Evolutionary conservation across 2,888 invertebrate genomes (phyloP).

Genomic region (Diaprepes abbreviatus): DNA sequence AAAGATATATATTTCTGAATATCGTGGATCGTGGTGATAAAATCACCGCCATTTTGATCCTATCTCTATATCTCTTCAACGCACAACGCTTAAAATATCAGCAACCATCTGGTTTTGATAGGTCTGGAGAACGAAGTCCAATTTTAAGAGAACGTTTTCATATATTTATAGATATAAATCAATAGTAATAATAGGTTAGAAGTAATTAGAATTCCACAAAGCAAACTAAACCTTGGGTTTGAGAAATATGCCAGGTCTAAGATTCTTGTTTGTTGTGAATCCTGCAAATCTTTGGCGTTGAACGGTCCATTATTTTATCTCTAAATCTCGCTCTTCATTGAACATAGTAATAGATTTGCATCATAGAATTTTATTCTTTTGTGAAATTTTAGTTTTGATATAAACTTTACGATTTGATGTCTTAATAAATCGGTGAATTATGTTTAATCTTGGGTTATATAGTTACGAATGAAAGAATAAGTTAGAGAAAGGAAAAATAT

Average conservation of each 20-base stretch:
- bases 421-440: constrained; percentile 36
- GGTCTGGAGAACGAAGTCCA: constrained; percentile 2
- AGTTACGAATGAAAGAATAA: constrained; percentile 6
- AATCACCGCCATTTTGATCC: constrained; percentile 38
- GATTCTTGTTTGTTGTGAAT: too few species aligned
- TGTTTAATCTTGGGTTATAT: constrained; percentile 20
- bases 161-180: too few species aligned
- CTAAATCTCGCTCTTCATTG: background rate
- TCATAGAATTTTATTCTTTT: constrained; percentile 23
- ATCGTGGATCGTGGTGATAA: constrained; percentile 29
- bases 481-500: background rate
- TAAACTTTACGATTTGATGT: constrained; percentile 35
- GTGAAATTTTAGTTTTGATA: constrained; percentile 26
- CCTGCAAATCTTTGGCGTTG: too few species aligned
- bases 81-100: constrained; percentile 39
- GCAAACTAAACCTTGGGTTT: too few species aligned
- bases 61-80: constrained; percentile 33
- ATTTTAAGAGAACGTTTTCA: constrained; percentile 19
- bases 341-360: constrained; percentile 18
- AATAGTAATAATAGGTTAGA: too few species aligned
- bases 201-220: too few species aligned
- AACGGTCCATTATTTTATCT: too few species aligned
- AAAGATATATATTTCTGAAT: constrained; percentile 30
- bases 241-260: too few species aligned
- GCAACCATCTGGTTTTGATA: constrained; percentile 36